Percentiles rank a stretch among this genome's conserved stretches.
phyloP scores from a whole-genome alignment of 1,140 invertebrate species.

The Muscidifurax raptorellus region DNA sequence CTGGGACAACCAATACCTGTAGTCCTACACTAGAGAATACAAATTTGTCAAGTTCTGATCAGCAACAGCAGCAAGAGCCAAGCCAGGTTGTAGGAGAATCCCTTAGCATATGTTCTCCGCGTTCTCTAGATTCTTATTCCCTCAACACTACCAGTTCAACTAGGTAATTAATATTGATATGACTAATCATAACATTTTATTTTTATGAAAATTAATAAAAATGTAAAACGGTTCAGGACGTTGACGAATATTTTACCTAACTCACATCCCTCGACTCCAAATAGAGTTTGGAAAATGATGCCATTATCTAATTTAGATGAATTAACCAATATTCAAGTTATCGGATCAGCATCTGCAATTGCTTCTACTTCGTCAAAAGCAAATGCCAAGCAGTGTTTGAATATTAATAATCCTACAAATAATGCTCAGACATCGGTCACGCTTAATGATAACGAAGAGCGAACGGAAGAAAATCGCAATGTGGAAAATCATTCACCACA shows the following conservation, averaged over 20 bases:
- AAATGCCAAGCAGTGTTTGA: constrained; percentile 59
- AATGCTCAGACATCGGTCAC: constrained; percentile 50
- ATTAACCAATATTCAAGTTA: constrained; percentile 57
- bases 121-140: constrained; percentile 62
- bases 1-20: constrained; percentile 71
- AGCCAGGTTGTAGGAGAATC: constrained; percentile 58
- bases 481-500: constrained; percentile 55
- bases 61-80: constrained; percentile 50
- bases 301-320: constrained; percentile 64
- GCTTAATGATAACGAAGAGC: constrained; percentile 55
- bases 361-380: constrained; percentile 61
- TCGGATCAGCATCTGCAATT: constrained; percentile 61
- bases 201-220: not conserved
- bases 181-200: not conserved
- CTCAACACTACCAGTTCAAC: constrained; percentile 58
- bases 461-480: constrained; percentile 58
- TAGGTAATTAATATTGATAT: constrained; percentile 52
- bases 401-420: constrained; percentile 51
- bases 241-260: constrained; percentile 57
- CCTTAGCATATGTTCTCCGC: constrained; percentile 53
- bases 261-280: constrained; percentile 48
- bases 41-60: constrained; percentile 19
- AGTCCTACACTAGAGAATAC: constrained; percentile 50
- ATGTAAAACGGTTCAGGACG: constrained; percentile 54
- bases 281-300: constrained; percentile 59